Conservation (phyloP, 2,888 invertebrate species). For the Nezara viridula region DNA sequence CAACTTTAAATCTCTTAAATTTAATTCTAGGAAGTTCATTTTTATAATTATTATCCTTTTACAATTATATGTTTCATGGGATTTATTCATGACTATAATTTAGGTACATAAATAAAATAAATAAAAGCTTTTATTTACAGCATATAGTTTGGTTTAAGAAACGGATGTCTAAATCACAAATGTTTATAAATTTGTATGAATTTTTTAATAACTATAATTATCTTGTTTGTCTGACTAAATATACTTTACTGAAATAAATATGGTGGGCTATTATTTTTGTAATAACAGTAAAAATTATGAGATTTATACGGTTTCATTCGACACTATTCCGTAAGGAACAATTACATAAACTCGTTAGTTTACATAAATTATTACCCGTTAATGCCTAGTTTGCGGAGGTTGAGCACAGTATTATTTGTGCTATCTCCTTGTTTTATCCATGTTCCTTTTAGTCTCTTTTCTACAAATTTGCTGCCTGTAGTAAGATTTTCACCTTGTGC, state of each 20-base stretch:
- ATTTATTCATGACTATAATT: conserved; percentile 31
- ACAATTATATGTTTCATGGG: neutral
- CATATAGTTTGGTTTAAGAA: conserved; percentile 20
- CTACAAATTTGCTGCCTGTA: conserved; percentile 62
- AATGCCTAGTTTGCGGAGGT: conserved; percentile 9
- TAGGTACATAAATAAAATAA: conserved; percentile 49
- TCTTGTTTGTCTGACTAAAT: neutral
- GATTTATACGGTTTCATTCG: neutral
- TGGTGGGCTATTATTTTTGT: neutral
- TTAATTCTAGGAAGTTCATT: neutral
- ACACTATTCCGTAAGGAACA: conserved; percentile 45
- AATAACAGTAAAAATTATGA: neutral
- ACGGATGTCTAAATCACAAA: conserved; percentile 15
- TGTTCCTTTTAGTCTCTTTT: conserved; percentile 52
- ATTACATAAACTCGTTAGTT: neutral
- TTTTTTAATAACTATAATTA: neutral
- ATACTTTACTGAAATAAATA: neutral
- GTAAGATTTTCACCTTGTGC: conserved; percentile 80
- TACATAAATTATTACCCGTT: conserved; percentile 53
- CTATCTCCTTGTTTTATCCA: conserved; percentile 18
- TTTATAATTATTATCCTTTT: neutral
- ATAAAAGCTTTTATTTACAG: conserved; percentile 55
- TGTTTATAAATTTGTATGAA: neutral
- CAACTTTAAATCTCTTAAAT: neutral
- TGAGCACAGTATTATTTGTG: neutral